A percentile compares a stretch with the other conserved stretches of the same genome.
Conservation (phyloP, 1,140 invertebrate genomes). For the Hetaerina americana region DNA sequence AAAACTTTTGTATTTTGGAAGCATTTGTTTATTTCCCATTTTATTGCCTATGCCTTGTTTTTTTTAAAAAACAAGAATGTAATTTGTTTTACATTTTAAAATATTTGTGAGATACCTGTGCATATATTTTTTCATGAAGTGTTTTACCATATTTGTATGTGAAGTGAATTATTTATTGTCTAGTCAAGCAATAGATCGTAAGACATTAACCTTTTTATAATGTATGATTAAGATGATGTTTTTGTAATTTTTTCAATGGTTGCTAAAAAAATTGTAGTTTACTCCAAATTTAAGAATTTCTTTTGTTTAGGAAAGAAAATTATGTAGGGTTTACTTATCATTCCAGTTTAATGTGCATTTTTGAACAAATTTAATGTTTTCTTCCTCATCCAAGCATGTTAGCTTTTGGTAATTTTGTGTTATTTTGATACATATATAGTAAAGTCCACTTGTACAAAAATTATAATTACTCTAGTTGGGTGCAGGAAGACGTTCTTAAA, state of each 20-base stretch:
- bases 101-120: not conserved
- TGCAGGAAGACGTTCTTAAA: not conserved
- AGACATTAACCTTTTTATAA: not conserved
- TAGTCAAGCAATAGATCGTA: not conserved
- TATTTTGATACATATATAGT: not conserved
- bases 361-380: not conserved
- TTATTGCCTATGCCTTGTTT: not conserved
- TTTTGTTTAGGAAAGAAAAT: slow-evolving; percentile 1
- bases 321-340: not conserved
- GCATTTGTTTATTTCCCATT: not conserved
- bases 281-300: not conserved
- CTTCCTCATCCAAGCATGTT: not conserved
- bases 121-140: slow-evolving; percentile 1
- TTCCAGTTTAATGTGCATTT: not conserved
- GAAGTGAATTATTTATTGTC: not conserved
- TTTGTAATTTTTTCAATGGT: not conserved
- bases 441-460: not conserved
- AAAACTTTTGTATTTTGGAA: not conserved
- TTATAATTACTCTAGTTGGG: not conserved
- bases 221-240: not conserved
- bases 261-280: not conserved
- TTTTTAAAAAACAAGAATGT: not conserved
- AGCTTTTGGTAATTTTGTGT: not conserved
- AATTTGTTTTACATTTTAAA: not conserved
- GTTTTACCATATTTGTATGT: not conserved